These are phyloP conservation scores for Nothocercus nigrocapillus DNA, from an alignment of 2,113 vertebrate species.

Conservation along the genomic window DNA sequence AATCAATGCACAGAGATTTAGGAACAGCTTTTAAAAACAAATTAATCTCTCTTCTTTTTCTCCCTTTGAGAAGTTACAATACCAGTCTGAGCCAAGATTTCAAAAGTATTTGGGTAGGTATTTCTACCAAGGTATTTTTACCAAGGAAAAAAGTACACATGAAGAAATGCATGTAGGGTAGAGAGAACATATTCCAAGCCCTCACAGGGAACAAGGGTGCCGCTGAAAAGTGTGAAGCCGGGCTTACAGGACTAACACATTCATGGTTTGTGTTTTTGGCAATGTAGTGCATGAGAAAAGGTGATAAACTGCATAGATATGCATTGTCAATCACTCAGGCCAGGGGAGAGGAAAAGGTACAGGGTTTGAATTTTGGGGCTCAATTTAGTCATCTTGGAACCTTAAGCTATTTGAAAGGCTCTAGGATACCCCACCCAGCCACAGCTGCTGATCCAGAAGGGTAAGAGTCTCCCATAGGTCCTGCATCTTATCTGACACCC, in stretches of 20 bases:
- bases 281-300: not conserved
- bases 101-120: not conserved
- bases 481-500: not conserved
- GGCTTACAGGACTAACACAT: not conserved
- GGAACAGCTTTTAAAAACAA: not conserved
- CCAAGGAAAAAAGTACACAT: not conserved
- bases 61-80: not conserved
- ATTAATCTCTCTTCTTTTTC: not conserved
- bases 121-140: too few relatives aligned
- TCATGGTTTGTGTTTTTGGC: rapidly evolving
- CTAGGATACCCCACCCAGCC: not conserved
- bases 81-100: not conserved
- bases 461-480: rapidly evolving
- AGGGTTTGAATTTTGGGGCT: not conserved
- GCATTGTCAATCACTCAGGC: not conserved
- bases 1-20: not conserved
- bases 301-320: not conserved
- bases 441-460: not conserved
- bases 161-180: not conserved
- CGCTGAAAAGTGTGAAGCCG: not conserved
- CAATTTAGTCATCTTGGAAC: not conserved
- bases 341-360: not conserved
- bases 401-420: not conserved
- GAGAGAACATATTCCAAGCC: not conserved
- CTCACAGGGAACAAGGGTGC: not conserved